Base-by-base conservation (phyloP, 2,113 vertebrate species). In the Climacteris rufus region DNA sequence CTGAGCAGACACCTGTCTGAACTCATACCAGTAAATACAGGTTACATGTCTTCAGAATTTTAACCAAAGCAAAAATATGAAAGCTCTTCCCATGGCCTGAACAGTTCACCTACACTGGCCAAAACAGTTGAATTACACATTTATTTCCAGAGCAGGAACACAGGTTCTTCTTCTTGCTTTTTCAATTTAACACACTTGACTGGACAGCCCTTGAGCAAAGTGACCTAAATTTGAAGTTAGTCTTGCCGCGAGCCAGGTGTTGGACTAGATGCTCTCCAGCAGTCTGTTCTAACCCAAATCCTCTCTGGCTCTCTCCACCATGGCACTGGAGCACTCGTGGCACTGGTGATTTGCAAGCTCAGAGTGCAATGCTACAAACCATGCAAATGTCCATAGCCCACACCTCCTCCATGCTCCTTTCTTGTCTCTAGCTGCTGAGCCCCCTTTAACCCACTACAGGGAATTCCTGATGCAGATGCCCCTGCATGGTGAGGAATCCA, bases 1-100 rank as follows among this genome's bases (percentile, higher is more conserved):
- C n/a, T 39, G 20, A 90, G 61, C 70, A 93, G 78, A 85, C 79
- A 90, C 64, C 75, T 83, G 59, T 57, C 69, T 85, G 70, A 89
- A 89, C 87, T 80, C 90, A 88, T 80, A 91, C 70, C 66, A 63
- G 47, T 94, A 96, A 95, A 93, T 74, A 96, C 20, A 91, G 91
- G 84, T 90, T 95, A 39, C 31, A 83, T 84, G 61, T 28, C 60
- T 72, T 56, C 59, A 91, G 83, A 76, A 85, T 92, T 94, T 90
- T 31, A 82, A 81, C 56, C 50, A 60, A 93, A 90, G 52, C 31
- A 78, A 49, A 68, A 94, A 31, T 81, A 75, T 33, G 40, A 78
- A 90, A 95, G 61, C 44, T 81, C 53, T 92, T 95, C 79, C 72
- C 76, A 57, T 52, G 57, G 47, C 52, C 69, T 56, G 15, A 83